These are phyloP conservation scores for Mythimna vitellina DNA, from an alignment of 2,888 invertebrate species.

Conservation along the genomic window DNA sequence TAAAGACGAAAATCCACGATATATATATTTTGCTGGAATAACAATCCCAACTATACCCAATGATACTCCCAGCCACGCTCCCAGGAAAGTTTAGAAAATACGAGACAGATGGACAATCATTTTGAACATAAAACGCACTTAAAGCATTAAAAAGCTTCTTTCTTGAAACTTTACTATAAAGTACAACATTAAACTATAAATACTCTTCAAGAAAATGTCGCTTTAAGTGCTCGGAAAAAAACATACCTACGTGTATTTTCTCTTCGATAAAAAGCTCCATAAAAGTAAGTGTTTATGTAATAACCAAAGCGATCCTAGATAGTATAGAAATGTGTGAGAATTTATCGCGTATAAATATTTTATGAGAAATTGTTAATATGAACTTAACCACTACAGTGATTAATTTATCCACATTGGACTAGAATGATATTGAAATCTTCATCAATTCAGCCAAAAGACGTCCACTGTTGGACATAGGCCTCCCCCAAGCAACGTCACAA, in stretches of 20 bases:
- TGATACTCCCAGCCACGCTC: not conserved
- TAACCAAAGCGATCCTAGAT: constrained; percentile 3
- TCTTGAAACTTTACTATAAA: constrained; percentile 15
- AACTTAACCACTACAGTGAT: not conserved
- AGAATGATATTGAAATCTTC: too few species aligned
- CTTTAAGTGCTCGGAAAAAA: constrained; percentile 35
- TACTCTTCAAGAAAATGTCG: constrained; percentile 25
- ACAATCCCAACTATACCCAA: too few species aligned
- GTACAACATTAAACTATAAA: constrained; percentile 26
- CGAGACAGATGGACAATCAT: not conserved
- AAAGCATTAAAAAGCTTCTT: constrained; percentile 14
- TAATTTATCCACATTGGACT: not conserved
- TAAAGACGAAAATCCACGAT: too few species aligned
- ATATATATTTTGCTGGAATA: too few species aligned
- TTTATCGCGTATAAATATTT: constrained; percentile 10
- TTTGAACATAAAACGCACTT: not conserved
- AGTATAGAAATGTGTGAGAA: not conserved
- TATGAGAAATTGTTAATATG: not conserved
- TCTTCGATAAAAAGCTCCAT: constrained; percentile 12
- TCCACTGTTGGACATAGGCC: too few species aligned
- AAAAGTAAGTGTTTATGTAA: constrained; percentile 35
- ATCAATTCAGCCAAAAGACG: too few species aligned
- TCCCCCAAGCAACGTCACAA: too few species aligned
- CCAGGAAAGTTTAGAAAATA: not conserved
- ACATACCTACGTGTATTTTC: constrained; percentile 1